Percentiles rank a stretch among this genome's conserved stretches.
Evolutionary conservation across 2,888 invertebrate genomes (phyloP).

Genomic region (Pachymerium ferrugineum): DNA sequence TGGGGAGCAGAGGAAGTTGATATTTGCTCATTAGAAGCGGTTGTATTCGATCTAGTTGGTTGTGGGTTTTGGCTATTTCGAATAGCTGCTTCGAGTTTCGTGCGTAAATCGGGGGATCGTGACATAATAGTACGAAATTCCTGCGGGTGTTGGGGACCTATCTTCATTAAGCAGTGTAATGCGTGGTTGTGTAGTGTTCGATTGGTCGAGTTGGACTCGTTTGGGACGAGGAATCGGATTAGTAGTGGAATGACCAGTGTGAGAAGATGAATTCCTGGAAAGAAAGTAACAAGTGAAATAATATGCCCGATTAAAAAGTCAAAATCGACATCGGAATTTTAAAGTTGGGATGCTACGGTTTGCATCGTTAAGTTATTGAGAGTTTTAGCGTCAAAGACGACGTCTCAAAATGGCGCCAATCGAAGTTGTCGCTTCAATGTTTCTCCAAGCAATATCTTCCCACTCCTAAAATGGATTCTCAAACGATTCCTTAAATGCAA

Average conservation of each 20-base stretch:
- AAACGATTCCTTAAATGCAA: too few relatives aligned
- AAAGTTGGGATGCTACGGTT: neutral
- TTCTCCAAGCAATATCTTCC: too few relatives aligned
- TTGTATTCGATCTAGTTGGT: constrained; percentile 35
- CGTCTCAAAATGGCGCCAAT: too few relatives aligned
- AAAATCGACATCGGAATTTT: neutral
- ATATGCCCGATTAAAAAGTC: neutral
- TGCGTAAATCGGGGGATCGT: constrained; percentile 70
- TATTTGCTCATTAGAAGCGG: constrained; percentile 2
- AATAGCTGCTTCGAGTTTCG: constrained; percentile 78
- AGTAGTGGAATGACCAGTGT: constrained; percentile 84
- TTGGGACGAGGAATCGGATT: constrained; percentile 67
- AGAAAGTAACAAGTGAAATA: constrained; percentile 32
- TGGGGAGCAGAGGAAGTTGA: constrained; percentile 37
- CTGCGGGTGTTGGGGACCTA: constrained; percentile 89
- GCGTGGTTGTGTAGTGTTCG: constrained; percentile 76
- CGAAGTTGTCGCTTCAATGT: too few relatives aligned
- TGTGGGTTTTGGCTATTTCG: constrained; percentile 58
- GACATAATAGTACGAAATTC: constrained; percentile 89
- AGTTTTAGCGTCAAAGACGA: too few relatives aligned
- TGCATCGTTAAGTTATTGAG: too few relatives aligned
- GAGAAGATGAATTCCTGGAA: constrained; percentile 78
- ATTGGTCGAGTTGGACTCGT: constrained; percentile 57
- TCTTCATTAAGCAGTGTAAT: constrained; percentile 79
- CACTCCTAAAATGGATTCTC: too few relatives aligned